phyloP scores from a whole-genome alignment of 2,888 invertebrate species.

The Epinotia ramella region DNA sequence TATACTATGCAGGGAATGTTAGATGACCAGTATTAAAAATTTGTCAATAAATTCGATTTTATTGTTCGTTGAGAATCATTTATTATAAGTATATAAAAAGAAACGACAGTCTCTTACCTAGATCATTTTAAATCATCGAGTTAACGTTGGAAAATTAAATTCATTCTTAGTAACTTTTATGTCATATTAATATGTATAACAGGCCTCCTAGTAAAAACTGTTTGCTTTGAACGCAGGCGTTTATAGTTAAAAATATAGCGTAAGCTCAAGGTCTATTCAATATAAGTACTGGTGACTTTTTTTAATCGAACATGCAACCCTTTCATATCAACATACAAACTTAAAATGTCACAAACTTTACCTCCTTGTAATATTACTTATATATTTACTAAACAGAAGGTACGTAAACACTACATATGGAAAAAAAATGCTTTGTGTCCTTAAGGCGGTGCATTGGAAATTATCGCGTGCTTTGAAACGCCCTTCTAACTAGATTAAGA shows the following conservation, averaged over 20 bases:
- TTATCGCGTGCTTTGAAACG: too few relatives aligned
- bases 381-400: too few relatives aligned
- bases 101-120: background rate
- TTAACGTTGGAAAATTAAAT: background rate
- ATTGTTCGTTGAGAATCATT: background rate
- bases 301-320: too few relatives aligned
- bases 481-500: too few relatives aligned
- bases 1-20: slow-evolving; percentile 17
- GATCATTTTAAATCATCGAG: slow-evolving; percentile 6
- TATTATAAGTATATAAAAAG: background rate
- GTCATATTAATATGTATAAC: background rate
- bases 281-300: too few relatives aligned
- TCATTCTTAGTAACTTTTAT: background rate
- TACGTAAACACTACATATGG: background rate
- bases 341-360: background rate
- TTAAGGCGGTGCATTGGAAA: too few relatives aligned
- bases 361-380: too few relatives aligned
- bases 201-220: too few relatives aligned
- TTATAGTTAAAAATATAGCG: too few relatives aligned
- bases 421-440: background rate
- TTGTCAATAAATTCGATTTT: slow-evolving; percentile 12
- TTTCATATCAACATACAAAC: background rate
- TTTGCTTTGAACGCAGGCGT: too few relatives aligned
- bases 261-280: too few relatives aligned
- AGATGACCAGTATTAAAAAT: slow-evolving; percentile 12